Evolutionary conservation across 2,888 invertebrate genomes (phyloP).

Genomic region (Trissolcus brochymenae): DNA sequence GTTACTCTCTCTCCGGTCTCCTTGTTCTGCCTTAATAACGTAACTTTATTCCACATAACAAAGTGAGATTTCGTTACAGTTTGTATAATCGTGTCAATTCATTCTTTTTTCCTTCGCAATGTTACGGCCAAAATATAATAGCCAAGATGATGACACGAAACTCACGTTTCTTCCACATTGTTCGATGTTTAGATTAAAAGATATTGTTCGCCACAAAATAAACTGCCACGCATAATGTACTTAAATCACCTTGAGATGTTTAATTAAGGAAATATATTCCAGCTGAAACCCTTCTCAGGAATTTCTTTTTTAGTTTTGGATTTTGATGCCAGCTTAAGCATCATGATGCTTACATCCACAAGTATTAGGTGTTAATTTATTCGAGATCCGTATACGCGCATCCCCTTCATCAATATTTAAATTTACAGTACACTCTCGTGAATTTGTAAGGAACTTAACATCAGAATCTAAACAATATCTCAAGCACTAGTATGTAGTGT

Average conservation of each 20-base stretch:
- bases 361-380: slow-evolving; percentile 42
- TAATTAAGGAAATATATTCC: too few species aligned
- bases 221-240: background rate
- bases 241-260: too few species aligned
- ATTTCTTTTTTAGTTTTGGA: background rate
- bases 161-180: too few species aligned
- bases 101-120: slow-evolving; percentile 15
- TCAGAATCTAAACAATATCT: slow-evolving; percentile 68
- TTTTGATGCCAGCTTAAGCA: slow-evolving; percentile 4
- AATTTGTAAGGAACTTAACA: slow-evolving; percentile 69
- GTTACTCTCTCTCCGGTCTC: too few species aligned
- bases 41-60: slow-evolving; percentile 42
- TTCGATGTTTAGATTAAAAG: background rate
- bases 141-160: too few species aligned
- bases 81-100: slow-evolving; percentile 25
- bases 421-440: slow-evolving; percentile 52
- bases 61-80: slow-evolving; percentile 43
- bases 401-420: slow-evolving; percentile 46
- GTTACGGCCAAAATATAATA: slow-evolving; percentile 11
- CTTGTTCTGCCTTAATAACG: slow-evolving; percentile 17
- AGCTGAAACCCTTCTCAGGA: too few species aligned
- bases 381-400: slow-evolving; percentile 30
- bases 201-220: background rate
- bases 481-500: slow-evolving; percentile 58
- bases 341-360: background rate